Evolutionary conservation across 2,888 invertebrate species (phyloP), one percentile per base, ranked within the genome.

Genomic region (Tachystola acroxantha): DNA sequence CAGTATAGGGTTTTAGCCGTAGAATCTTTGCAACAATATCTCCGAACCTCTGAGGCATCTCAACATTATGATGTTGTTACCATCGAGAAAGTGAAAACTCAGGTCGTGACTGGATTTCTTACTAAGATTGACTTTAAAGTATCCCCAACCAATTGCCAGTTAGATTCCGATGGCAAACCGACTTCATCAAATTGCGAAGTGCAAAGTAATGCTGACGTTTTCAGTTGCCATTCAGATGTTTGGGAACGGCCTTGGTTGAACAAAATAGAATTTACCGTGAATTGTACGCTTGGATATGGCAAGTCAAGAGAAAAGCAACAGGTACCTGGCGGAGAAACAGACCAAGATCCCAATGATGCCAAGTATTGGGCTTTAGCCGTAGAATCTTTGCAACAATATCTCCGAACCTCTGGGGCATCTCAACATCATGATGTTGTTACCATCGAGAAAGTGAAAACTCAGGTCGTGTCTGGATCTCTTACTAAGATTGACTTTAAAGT

Each of bases 191-290:
- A 33, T 6, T 33, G 32, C 30, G 10, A 27, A 3, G 30, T 32
- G 4, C 19, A 29, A 12, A 13, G n/a, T 10, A 9, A 27, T 7
- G 30, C 19, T 12, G 26, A 36, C 6, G 16, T 10, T 2, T 11
- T 37, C 10, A 54, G 5, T 31, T 90, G 90, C 45, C 40, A 67
- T 13, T 72, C 89, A 14, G 48, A 64, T 19, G 75, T 91, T 24
- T 91, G 89, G 91, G 85, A 90, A 10, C 79, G 74, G 33, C 71
- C 85, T 1, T 92, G 91, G 92, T 25, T 88, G 10, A 44, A 59
- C 0, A 72, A 69, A 1, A 69, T 70, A 45, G 64, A 88, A 29
- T 50, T 55, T 9, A 28, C 24, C 2, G 49, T 48, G 1, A 29
- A 28, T 6, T 41, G 41, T 10, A 12, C 11, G 4, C 10, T 38